phyloP scores from a whole-genome alignment of 2,888 invertebrate genomes.

The Megalurothrips usitatus region DNA sequence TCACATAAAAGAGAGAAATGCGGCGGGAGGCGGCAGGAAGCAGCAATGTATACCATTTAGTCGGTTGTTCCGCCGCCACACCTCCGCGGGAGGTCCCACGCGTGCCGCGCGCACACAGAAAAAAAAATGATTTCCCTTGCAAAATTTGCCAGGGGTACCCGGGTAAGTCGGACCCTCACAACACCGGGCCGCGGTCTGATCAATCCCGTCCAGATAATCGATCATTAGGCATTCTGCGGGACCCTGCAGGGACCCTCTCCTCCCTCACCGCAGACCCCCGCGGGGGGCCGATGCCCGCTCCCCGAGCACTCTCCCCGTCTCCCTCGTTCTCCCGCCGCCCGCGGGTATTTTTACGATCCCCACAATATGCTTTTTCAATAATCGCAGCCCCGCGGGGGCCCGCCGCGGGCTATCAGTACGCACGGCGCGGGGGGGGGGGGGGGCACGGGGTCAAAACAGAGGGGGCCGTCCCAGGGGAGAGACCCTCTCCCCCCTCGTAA shows the following conservation, averaged over 20 bases:
- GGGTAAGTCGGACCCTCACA: too few species aligned
- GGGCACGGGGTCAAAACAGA: not conserved
- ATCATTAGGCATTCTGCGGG: not conserved
- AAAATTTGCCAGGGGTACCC: not conserved
- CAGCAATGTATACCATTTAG: slow-evolving; percentile 23
- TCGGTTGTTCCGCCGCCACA: not conserved
- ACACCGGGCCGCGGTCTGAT: not conserved
- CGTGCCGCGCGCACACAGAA: not conserved
- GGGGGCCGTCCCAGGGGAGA: not conserved
- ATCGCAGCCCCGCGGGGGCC: not conserved
- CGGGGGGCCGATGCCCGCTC: too few species aligned
- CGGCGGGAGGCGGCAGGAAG: not conserved
- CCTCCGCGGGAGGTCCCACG: not conserved
- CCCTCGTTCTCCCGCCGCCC: not conserved
- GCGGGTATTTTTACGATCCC: slow-evolving; percentile 2
- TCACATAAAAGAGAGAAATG: slow-evolving; percentile 19
- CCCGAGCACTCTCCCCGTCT: too few species aligned
- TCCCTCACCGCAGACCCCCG: too few species aligned
- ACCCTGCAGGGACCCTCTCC: too few species aligned
- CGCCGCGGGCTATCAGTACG: not conserved
- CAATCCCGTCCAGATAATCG: not conserved
- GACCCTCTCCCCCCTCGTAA: not conserved
- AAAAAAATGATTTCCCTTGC: too few species aligned
- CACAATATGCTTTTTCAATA: slow-evolving; percentile 27
- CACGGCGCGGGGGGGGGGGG: too few species aligned